Percentiles rank a stretch among this genome's conserved stretches.
These are phyloP conservation scores for Carlito syrichta DNA, from an alignment of 2,113 vertebrate species.

Conservation along the genomic window DNA sequence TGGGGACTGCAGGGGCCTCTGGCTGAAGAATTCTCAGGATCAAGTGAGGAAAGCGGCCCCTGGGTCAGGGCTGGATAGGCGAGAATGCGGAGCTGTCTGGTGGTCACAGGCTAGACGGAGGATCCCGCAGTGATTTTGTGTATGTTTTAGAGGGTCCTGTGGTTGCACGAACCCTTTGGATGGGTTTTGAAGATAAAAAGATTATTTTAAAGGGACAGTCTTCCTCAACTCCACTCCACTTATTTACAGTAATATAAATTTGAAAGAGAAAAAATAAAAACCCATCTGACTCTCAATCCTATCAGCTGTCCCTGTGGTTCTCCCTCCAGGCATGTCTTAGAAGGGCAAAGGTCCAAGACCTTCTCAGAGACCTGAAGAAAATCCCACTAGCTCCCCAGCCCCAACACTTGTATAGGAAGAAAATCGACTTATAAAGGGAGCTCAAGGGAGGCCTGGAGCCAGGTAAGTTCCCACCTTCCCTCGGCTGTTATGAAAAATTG, in stretches of 20 bases:
- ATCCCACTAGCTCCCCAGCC: background rate
- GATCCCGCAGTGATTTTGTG: background rate
- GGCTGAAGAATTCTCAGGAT: background rate
- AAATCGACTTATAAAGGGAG: background rate
- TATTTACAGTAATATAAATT: background rate
- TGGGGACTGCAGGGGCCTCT: background rate
- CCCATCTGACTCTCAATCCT: background rate
- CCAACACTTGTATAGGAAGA: no score
- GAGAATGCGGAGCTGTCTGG: background rate
- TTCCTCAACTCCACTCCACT: background rate
- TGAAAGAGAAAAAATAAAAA: background rate
- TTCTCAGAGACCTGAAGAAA: background rate
- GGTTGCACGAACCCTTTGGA: background rate
- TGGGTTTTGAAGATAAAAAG: background rate
- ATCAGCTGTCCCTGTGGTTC: background rate
- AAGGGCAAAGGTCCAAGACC: background rate
- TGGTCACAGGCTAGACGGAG: background rate
- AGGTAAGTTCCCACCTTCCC: no score
- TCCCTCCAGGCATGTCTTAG: no score
- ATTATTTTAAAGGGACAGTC: background rate
- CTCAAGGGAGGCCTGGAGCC: background rate
- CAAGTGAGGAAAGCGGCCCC: background rate
- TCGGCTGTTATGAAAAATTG: no score
- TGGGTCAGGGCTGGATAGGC: background rate
- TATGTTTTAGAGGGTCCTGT: background rate